Evolutionary conservation across 2,888 invertebrate species (phyloP).

Genomic region (Thera obeliscata): DNA sequence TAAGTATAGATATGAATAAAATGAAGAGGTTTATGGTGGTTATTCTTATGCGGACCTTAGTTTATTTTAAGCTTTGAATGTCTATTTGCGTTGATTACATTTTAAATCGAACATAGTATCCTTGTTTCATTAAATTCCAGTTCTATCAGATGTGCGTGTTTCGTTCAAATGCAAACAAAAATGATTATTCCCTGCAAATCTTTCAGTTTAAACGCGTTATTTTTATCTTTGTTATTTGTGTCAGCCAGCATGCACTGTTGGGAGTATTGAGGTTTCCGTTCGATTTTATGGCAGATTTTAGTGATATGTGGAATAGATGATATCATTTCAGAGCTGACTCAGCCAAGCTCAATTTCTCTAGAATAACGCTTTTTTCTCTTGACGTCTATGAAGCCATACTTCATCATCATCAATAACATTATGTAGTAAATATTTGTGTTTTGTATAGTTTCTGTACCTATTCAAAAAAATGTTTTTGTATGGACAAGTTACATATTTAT

Average conservation of each 20-base stretch:
- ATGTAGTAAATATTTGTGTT: no score
- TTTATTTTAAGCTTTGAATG: constrained; percentile 14
- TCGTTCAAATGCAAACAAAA: constrained; percentile 18
- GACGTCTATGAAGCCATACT: no score
- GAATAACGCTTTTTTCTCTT: no score
- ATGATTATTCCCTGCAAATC: constrained; percentile 41
- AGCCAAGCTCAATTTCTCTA: constrained; percentile 10
- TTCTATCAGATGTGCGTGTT: background rate
- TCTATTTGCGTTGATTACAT: background rate
- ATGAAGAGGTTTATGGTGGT: background rate
- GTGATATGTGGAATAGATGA: constrained; percentile 45
- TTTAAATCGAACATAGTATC: background rate
- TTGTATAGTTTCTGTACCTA: no score
- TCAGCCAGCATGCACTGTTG: constrained; percentile 53
- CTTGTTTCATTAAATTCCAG: background rate
- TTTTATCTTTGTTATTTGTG: constrained; percentile 61
- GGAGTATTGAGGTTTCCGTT: constrained; percentile 38
- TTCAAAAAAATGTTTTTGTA: no score
- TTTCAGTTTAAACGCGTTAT: constrained; percentile 53
- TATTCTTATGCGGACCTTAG: constrained; percentile 17
- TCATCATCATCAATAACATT: no score
- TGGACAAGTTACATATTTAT: background rate
- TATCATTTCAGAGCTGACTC: constrained; percentile 26
- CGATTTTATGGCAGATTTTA: constrained; percentile 42
- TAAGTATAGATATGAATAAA: no score